A percentile compares a stretch with the other conserved stretches of the same genome.
These are phyloP conservation scores for Pachycephala philippinensis DNA, from an alignment of 2,113 vertebrate species.

Conservation along the genomic window DNA sequence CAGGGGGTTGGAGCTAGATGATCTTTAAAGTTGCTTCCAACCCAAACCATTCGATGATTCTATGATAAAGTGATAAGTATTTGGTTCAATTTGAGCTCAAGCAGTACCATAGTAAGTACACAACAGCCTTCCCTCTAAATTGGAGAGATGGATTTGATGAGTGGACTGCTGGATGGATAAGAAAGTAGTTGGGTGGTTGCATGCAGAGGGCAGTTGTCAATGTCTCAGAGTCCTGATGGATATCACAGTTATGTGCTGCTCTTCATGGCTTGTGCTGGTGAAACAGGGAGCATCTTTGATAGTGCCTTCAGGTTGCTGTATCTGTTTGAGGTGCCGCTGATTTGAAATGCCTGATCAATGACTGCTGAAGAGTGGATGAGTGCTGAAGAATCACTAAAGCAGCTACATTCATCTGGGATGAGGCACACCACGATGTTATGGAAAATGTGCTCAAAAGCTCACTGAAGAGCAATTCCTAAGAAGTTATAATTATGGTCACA, in stretches of 20 bases:
- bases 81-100: background rate
- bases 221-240: too few species aligned
- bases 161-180: background rate
- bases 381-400: background rate
- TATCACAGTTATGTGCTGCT: background rate
- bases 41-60: background rate
- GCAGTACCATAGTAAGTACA: background rate
- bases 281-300: background rate
- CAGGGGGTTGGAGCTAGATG: background rate
- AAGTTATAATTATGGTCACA: background rate
- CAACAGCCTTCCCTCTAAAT: background rate
- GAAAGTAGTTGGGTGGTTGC: background rate
- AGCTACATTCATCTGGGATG: background rate
- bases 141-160: background rate
- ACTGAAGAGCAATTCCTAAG: background rate
- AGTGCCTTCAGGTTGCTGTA: background rate
- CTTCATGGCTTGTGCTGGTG: background rate
- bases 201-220: background rate
- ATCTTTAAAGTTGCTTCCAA: background rate
- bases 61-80: background rate
- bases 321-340: background rate
- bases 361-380: background rate
- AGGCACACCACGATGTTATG: background rate
- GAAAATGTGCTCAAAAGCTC: background rate
- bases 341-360: background rate